These are phyloP conservation scores for Leucoraja ocellata DNA, from an alignment of 2,797 vertebrate genomes.

Conservation along the genomic window DNA sequence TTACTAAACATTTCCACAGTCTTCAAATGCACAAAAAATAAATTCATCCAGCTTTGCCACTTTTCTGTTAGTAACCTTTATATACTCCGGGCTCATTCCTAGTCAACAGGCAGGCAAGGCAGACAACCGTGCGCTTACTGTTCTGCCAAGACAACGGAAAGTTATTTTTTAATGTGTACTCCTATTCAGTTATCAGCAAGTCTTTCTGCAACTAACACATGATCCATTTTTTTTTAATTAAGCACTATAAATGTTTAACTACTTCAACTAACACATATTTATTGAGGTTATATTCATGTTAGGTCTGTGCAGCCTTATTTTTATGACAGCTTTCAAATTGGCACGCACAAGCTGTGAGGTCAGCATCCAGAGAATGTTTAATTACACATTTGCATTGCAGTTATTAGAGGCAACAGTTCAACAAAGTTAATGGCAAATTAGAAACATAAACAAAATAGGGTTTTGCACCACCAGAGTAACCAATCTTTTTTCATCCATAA, in stretches of 20 bases:
- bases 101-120: background rate
- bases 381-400: slow-evolving; percentile 2
- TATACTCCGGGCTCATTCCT: background rate
- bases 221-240: slow-evolving; percentile 25
- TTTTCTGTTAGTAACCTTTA: background rate
- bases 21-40: slow-evolving; percentile 11
- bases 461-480: background rate
- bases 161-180: background rate
- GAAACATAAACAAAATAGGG: slow-evolving; percentile 11
- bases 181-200: background rate
- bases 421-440: slow-evolving; percentile 10
- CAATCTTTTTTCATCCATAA: background rate
- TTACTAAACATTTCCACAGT: background rate
- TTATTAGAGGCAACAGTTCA: background rate
- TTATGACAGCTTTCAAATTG: slow-evolving; percentile 29
- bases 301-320: background rate
- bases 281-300: background rate
- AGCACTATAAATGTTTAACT: slow-evolving; percentile 22
- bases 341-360: slow-evolving; percentile 7
- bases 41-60: background rate
- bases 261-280: background rate
- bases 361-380: slow-evolving; percentile 14
- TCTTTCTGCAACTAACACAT: background rate
- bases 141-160: background rate
- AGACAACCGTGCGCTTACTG: background rate